phyloP scores from a whole-genome alignment of 35 echinoderm and acorn worm genomes.

The Anneissia japonica region DNA sequence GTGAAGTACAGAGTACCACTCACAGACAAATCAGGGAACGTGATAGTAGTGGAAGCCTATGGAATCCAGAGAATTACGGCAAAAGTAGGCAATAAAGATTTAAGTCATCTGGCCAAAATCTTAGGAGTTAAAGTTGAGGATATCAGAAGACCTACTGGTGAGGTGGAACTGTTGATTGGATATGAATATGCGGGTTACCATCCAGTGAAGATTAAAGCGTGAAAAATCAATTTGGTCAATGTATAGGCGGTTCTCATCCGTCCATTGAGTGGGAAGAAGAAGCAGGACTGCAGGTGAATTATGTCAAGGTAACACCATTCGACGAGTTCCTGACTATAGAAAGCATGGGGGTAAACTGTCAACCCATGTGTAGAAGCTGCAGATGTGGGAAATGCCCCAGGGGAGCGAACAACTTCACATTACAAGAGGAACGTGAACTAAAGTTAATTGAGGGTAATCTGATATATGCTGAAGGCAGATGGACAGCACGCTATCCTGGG shows the following conservation, averaged over 20 bases:
- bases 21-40: conserved; percentile 10
- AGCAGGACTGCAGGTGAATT: conserved; percentile 12
- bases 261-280: neutral
- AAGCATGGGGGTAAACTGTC: conserved; percentile 43
- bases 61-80: conserved; percentile 36
- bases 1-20: conserved; percentile 13
- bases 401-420: conserved; percentile 29
- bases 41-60: conserved; percentile 14
- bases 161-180: conserved; percentile 36
- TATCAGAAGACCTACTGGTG: conserved; percentile 13
- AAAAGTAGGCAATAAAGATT: conserved; percentile 13
- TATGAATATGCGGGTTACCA: conserved; percentile 44
- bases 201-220: conserved; percentile 11
- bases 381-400: conserved; percentile 41
- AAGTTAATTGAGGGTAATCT: conserved; percentile 32
- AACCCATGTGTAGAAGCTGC: conserved; percentile 29
- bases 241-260: neutral
- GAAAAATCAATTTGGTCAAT: conserved; percentile 36
- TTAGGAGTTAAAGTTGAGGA: neutral
- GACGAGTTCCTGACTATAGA: conserved; percentile 36
- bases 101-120: neutral
- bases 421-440: conserved; percentile 36
- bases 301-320: conserved; percentile 19
- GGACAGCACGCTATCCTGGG: conserved; percentile 39
- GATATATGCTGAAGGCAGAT: neutral